Percentiles rank a stretch among this genome's conserved stretches.
These are phyloP conservation scores for Plusia festucae DNA, from an alignment of 2,888 invertebrate genomes.

Conservation along the genomic window DNA sequence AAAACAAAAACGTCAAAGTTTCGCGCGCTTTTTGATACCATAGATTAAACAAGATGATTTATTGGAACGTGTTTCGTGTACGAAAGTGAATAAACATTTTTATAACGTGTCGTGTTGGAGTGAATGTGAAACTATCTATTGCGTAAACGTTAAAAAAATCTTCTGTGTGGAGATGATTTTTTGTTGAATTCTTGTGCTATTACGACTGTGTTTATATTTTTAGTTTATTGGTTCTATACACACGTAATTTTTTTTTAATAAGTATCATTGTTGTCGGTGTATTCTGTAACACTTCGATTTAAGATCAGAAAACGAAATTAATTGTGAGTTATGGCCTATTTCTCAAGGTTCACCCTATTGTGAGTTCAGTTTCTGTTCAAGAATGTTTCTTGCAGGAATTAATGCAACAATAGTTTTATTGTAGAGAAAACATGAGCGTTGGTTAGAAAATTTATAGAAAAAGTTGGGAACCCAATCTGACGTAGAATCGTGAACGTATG, in stretches of 20 bases:
- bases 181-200: conserved; percentile 62
- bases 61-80: conserved; percentile 78
- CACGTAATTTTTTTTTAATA: conserved; percentile 32
- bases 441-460: conserved; percentile 74
- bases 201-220: conserved; percentile 46
- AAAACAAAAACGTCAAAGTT: conserved; percentile 65
- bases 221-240: conserved; percentile 31
- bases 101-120: conserved; percentile 78
- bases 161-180: conserved; percentile 70
- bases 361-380: conserved; percentile 36
- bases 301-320: not conserved
- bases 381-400: conserved; percentile 65
- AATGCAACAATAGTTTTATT: conserved; percentile 61
- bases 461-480: conserved; percentile 68
- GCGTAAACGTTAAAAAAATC: conserved; percentile 76
- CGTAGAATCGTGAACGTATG: conserved; percentile 60
- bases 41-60: conserved; percentile 62
- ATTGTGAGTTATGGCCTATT: conserved; percentile 61
- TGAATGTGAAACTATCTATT: conserved; percentile 84
- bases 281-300: conserved; percentile 46
- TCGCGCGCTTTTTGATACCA: conserved; percentile 69
- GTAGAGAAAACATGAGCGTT: conserved; percentile 63
- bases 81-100: conserved; percentile 86
- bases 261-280: conserved; percentile 19
- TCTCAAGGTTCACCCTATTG: conserved; percentile 55